Percentiles rank a stretch among this genome's conserved stretches.
Evolutionary conservation across 2,797 vertebrate species (phyloP).

Genomic region (Xiphophorus birchmanni): DNA sequence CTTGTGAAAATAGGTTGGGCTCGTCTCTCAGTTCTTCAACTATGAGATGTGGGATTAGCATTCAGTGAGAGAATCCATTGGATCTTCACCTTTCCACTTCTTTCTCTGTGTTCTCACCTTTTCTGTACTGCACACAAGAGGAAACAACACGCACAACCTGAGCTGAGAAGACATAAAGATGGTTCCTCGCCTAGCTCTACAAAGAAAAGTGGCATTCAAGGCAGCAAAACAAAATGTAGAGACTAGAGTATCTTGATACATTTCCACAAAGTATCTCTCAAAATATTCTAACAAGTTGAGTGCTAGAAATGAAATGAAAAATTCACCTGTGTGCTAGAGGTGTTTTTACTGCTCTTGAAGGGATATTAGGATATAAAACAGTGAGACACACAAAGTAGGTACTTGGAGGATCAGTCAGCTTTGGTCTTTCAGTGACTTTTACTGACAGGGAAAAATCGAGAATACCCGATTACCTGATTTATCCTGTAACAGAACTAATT

Average conservation of each 20-base stretch:
- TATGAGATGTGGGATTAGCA: background rate
- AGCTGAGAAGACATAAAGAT: background rate
- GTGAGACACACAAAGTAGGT: background rate
- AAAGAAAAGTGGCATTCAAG: background rate
- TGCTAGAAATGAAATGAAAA: background rate
- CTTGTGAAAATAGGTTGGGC: background rate
- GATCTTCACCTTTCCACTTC: background rate
- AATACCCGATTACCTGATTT: background rate
- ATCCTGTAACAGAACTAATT: background rate
- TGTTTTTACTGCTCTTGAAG: background rate
- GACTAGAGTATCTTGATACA: background rate
- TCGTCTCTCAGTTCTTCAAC: background rate
- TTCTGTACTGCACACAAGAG: background rate
- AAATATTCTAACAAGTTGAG: background rate
- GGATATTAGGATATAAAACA: background rate
- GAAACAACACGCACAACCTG: background rate
- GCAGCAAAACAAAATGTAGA: background rate
- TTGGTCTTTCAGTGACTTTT: background rate
- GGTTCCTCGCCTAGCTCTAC: background rate
- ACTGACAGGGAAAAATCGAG: background rate
- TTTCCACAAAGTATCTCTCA: background rate
- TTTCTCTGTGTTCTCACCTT: background rate
- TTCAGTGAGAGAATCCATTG: background rate
- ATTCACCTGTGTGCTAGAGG: background rate
- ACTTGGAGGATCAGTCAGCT: slow-evolving; percentile 6